phyloP scores from a whole-genome alignment of 2,888 invertebrate genomes.

The Coenonympha glycerion region DNA sequence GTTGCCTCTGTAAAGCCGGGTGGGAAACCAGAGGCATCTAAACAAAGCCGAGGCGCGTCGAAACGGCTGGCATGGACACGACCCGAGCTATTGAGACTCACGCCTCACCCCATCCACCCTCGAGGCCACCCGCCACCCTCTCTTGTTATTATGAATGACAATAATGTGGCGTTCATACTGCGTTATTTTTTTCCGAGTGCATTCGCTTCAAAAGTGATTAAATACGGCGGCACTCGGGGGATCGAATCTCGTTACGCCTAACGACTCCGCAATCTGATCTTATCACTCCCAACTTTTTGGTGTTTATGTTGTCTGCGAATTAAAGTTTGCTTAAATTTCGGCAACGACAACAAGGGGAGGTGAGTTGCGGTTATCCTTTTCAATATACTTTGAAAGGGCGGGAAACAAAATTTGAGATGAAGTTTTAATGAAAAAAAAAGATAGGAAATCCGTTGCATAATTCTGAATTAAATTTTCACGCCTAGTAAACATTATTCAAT shows the following conservation, averaged over 20 bases:
- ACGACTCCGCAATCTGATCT: slow-evolving; percentile 58
- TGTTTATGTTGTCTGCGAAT: slow-evolving; percentile 67
- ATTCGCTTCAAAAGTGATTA: slow-evolving; percentile 70
- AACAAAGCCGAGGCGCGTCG: slow-evolving; percentile 44
- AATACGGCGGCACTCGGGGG: slow-evolving; percentile 57
- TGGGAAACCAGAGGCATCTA: slow-evolving; percentile 41
- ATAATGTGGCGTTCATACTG: slow-evolving; percentile 63
- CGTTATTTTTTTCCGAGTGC: slow-evolving; percentile 60
- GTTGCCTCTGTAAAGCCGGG: slow-evolving; percentile 33
- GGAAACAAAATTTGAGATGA: slow-evolving; percentile 14
- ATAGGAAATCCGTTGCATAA: not conserved
- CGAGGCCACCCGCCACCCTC: slow-evolving; percentile 30
- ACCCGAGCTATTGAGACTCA: slow-evolving; percentile 58
- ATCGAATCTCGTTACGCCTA: slow-evolving; percentile 57
- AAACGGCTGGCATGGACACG: slow-evolving; percentile 50
- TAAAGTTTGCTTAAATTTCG: slow-evolving; percentile 65
- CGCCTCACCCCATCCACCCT: slow-evolving; percentile 36
- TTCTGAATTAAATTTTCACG: slow-evolving; percentile 1
- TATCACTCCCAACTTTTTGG: slow-evolving; percentile 56
- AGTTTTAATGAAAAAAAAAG: slow-evolving; percentile 10
- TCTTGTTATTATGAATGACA: slow-evolving; percentile 73
- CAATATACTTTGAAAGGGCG: slow-evolving; percentile 21
- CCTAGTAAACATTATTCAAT: too few relatives aligned
- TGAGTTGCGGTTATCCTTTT: slow-evolving; percentile 20
- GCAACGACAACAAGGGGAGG: slow-evolving; percentile 43